Percentiles rank a stretch among this genome's conserved stretches.
Evolutionary conservation across 2,113 vertebrate genomes (phyloP).

Genomic region (Asarcornis scutulata): DNA sequence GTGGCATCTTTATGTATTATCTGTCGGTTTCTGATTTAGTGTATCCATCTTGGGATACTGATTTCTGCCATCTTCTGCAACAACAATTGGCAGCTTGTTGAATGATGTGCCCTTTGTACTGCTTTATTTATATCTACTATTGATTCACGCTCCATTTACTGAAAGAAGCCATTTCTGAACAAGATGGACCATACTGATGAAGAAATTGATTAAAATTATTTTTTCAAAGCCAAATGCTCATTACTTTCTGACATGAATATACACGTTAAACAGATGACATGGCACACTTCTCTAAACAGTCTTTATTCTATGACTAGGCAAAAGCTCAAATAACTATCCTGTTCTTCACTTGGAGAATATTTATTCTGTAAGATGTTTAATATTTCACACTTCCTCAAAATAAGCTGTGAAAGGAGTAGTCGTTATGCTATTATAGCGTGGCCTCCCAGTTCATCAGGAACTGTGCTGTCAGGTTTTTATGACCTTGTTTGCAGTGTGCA

Average conservation of each 20-base stretch:
- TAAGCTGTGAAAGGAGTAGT: neutral
- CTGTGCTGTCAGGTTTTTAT: neutral
- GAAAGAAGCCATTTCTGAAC: slow-evolving; percentile 71
- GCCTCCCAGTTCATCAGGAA: neutral
- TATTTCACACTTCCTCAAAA: slow-evolving; percentile 21
- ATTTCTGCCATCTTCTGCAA: neutral
- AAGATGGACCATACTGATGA: slow-evolving; percentile 7
- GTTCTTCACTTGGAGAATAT: slow-evolving; percentile 41
- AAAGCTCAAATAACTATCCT: slow-evolving; percentile 55
- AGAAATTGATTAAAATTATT: slow-evolving; percentile 57
- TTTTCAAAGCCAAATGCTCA: slow-evolving; percentile 35
- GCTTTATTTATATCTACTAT: slow-evolving; percentile 69
- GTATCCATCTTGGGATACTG: neutral
- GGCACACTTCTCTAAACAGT: slow-evolving; percentile 54
- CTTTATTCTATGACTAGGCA: slow-evolving; percentile 50
- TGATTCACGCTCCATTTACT: slow-evolving; percentile 71
- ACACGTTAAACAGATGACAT: slow-evolving; percentile 48
- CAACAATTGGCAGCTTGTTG: slow-evolving; percentile 52
- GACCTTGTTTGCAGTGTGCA: neutral
- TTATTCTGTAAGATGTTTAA: slow-evolving; percentile 11
- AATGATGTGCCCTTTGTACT: slow-evolving; percentile 32
- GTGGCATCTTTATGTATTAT: neutral
- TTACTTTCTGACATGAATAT: slow-evolving; percentile 37
- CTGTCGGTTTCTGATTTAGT: neutral
- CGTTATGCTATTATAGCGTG: neutral